Evolutionary conservation across 2,113 vertebrate species (phyloP), one percentile per base, ranked within the genome.

Genomic region (Pleuronectes platessa): DNA sequence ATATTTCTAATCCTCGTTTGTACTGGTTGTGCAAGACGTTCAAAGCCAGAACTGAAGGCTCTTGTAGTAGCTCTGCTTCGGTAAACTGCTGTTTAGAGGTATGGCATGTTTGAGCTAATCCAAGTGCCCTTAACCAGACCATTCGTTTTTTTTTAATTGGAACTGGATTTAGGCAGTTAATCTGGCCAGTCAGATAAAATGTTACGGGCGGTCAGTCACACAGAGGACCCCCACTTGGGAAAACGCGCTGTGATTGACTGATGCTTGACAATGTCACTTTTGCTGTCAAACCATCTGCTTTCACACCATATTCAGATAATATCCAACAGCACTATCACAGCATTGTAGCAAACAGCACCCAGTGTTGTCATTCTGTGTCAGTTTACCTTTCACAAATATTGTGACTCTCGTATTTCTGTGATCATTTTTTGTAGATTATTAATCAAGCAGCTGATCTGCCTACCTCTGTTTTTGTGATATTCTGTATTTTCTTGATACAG

Each of bases 401-500:
- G 27, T 65, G 7, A 66, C 23, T 70, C 20, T 27, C n/a, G 37
- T 35, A 53, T 42, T 78, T 18, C 27, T 27, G 65, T 31, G 61
- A 51, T 37, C 53, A 14, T 18, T 26, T 31, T 72, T 75, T 12
- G 13, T 42, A 42, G 40, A 42, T 42, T 42, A 42, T 42, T 42
- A 13, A 42, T 42, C 40, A 11, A 42, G 40, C 27, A 61, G 6
- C n/a, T 58, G 11, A 24, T 40, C 17, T 56, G 14, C 35, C 23
- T 65, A 23, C 55, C 17, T 47, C n/a, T 59, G 27, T 74, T 27
- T 27, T 5, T n/a, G 8, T 21, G 81, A 77, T 12, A 61, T 20
- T 68, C 5, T 64, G 63, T 80, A 17, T 72, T 73, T 92, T 27
- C 15, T 6, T 78, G 58, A 90, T 88, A 59, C 91, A 97, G 95